Conservation (phyloP, 2,113 vertebrate genomes). For the Malurus elegans region DNA sequence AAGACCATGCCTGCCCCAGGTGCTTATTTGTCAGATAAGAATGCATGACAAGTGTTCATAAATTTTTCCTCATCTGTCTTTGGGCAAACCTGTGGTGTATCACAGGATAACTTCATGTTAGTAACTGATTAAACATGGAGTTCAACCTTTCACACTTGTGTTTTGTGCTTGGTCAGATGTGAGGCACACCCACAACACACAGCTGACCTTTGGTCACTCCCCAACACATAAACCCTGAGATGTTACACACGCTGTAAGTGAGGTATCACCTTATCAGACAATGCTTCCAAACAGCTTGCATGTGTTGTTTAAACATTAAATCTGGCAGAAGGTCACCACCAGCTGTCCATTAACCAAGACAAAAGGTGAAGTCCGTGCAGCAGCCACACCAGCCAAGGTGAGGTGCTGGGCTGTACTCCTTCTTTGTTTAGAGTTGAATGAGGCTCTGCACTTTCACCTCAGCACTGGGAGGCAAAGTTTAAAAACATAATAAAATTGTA, state of each 20-base stretch:
- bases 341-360: neutral
- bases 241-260: fast-evolving
- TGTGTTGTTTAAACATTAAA: neutral
- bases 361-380: neutral
- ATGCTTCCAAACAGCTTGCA: neutral
- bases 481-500: neutral
- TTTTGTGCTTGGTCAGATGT: neutral
- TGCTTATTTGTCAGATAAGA: neutral
- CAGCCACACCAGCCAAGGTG: fast-evolving
- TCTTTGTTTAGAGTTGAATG: neutral
- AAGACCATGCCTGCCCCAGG: neutral
- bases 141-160: neutral
- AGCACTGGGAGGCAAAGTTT: neutral
- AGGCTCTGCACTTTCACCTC: neutral
- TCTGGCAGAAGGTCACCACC: neutral
- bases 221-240: neutral
- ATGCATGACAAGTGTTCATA: neutral
- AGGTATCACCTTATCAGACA: neutral
- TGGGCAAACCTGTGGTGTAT: neutral
- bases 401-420: neutral
- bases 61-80: neutral
- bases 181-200: neutral
- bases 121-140: neutral
- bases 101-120: neutral
- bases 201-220: neutral